Evolutionary conservation across 2,888 invertebrate genomes (phyloP).

Genomic region (Anorthoa munda): DNA sequence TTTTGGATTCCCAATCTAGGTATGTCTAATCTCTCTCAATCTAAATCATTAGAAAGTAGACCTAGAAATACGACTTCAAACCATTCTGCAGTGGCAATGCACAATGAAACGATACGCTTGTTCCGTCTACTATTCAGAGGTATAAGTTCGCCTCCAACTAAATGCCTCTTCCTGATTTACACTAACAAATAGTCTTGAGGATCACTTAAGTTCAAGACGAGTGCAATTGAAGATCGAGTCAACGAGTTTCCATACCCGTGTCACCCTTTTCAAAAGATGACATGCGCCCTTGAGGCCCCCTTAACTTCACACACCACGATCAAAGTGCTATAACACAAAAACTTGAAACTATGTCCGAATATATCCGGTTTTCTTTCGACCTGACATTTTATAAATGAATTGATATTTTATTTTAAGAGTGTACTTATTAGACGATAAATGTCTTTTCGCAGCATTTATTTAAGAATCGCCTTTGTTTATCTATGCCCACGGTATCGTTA

Average conservation of each 20-base stretch:
- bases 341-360: slow-evolving; percentile 39
- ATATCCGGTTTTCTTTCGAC: background rate
- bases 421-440: background rate
- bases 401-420: slow-evolving; percentile 1
- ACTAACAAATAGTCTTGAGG: slow-evolving; percentile 59
- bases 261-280: no score
- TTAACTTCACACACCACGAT: slow-evolving; percentile 39
- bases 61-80: no score
- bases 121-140: no score
- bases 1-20: background rate
- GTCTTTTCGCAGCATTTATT: background rate
- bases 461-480: background rate
- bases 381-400: no score
- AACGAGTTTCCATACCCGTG: slow-evolving; percentile 57
- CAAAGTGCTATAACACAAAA: slow-evolving; percentile 44
- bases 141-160: background rate
- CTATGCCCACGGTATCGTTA: background rate
- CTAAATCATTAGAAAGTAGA: no score
- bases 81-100: no score
- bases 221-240: slow-evolving; percentile 63
- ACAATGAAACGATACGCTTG: background rate
- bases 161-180: slow-evolving; percentile 39
- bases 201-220: slow-evolving; percentile 60
- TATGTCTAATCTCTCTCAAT: background rate
- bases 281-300: slow-evolving; percentile 41